phyloP scores from a whole-genome alignment of 2,113 vertebrate genomes.

The Antennarius striatus region DNA sequence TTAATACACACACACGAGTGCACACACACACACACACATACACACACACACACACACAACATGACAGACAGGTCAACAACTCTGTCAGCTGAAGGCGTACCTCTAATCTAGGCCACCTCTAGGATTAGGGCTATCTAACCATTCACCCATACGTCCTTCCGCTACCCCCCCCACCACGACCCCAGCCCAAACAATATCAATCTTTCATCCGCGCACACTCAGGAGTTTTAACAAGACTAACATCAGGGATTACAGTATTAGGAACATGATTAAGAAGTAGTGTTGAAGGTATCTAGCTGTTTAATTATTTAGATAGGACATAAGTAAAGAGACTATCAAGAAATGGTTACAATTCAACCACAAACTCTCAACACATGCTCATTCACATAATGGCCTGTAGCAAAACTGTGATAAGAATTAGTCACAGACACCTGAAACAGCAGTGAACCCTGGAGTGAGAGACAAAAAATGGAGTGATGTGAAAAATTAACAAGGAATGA shows the following conservation, averaged over 20 bases:
- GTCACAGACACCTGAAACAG: too few relatives aligned
- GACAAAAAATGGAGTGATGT: not conserved
- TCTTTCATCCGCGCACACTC: conserved; percentile 45
- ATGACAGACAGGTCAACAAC: conserved; percentile 46
- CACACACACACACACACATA: conserved; percentile 14
- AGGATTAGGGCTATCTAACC: conserved; percentile 64
- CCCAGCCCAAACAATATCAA: conserved; percentile 55
- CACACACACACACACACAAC: conserved; percentile 12
- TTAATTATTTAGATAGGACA: too few relatives aligned
- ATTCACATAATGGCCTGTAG: too few relatives aligned
- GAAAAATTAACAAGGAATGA: conserved; percentile 30
- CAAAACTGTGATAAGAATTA: too few relatives aligned
- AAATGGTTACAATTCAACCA: too few relatives aligned
- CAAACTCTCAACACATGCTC: too few relatives aligned
- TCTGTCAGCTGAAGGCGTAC: conserved; percentile 52
- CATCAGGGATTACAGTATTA: conserved; percentile 7
- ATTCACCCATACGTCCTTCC: conserved; percentile 54
- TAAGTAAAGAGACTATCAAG: too few relatives aligned
- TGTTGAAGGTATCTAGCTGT: not conserved
- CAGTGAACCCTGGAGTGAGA: not conserved
- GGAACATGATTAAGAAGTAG: not conserved
- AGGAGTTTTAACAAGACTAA: not conserved
- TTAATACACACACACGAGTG: conserved; percentile 6
- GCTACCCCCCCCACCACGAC: not conserved
- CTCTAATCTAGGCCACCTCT: conserved; percentile 68